Evolutionary conservation across 1,140 invertebrate genomes (phyloP).

Genomic region (Pseudomyrmex concolor): DNA sequence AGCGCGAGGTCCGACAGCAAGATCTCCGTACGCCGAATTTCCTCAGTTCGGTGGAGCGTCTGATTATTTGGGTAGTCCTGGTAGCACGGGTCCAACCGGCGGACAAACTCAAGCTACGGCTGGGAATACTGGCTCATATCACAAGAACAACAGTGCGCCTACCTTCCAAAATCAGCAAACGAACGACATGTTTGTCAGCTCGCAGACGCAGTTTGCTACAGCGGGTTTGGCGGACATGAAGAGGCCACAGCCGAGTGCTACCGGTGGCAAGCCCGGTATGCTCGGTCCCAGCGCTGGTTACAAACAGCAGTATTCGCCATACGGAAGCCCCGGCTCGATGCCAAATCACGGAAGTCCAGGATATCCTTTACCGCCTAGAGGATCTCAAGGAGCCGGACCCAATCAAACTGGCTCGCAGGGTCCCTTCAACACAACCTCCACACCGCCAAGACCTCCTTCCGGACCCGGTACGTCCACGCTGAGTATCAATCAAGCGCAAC

Average conservation of each 20-base stretch:
- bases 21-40: slow-evolving; percentile 85
- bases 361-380: slow-evolving; percentile 86
- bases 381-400: slow-evolving; percentile 79
- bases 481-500: slow-evolving; percentile 94
- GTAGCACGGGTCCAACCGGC: slow-evolving; percentile 76
- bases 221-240: slow-evolving; percentile 83
- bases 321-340: slow-evolving; percentile 87
- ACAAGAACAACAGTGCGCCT: slow-evolving; percentile 83
- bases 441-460: slow-evolving; percentile 88
- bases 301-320: slow-evolving; percentile 89
- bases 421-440: slow-evolving; percentile 86
- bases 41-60: slow-evolving; percentile 81
- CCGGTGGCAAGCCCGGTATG: slow-evolving; percentile 81
- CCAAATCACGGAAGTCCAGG: slow-evolving; percentile 88
- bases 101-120: slow-evolving; percentile 74
- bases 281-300: slow-evolving; percentile 80
- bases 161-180: slow-evolving; percentile 80
- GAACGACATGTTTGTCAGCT: slow-evolving; percentile 81
- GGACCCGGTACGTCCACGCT: slow-evolving; percentile 87
- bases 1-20: slow-evolving; percentile 80
- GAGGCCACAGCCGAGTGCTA: slow-evolving; percentile 78
- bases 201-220: slow-evolving; percentile 77
- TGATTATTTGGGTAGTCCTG: slow-evolving; percentile 85
- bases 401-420: slow-evolving; percentile 81
- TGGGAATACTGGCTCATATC: slow-evolving; percentile 74